phyloP scores from a whole-genome alignment of 2,888 invertebrate genomes.

The Erynnis tages region DNA sequence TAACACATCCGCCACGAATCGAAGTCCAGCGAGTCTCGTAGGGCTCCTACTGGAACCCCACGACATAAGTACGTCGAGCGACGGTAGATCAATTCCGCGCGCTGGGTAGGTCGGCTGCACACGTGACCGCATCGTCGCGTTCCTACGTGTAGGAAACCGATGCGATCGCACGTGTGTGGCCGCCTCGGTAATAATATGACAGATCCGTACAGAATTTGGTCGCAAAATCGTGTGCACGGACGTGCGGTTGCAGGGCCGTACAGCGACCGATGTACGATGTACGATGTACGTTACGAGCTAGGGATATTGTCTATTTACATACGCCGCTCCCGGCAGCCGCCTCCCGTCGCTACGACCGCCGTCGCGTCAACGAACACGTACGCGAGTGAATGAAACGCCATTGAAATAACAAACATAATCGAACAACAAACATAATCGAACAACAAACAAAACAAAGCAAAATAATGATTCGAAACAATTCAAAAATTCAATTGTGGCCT shows the following conservation, averaged over 20 bases:
- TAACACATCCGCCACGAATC: neutral
- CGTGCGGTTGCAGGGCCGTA: neutral
- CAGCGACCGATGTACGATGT: slow-evolving; percentile 19
- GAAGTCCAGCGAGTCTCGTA: neutral
- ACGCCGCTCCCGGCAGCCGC: slow-evolving; percentile 40
- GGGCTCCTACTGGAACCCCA: neutral
- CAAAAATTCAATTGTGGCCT: too few relatives aligned
- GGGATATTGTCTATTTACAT: slow-evolving; percentile 39
- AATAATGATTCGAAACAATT: slow-evolving; percentile 6
- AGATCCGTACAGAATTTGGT: slow-evolving; percentile 19
- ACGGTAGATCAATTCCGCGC: slow-evolving; percentile 4
- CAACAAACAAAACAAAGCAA: neutral
- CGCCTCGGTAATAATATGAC: neutral
- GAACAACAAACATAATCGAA: neutral
- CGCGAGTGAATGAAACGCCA: slow-evolving; percentile 19
- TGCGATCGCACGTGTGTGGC: neutral
- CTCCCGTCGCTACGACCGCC: neutral
- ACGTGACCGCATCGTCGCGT: neutral
- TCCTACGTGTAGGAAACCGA: slow-evolving; percentile 7
- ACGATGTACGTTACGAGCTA: slow-evolving; percentile 26
- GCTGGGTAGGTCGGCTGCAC: neutral
- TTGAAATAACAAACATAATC: slow-evolving; percentile 16
- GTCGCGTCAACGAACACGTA: neutral
- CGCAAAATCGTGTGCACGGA: slow-evolving; percentile 21
- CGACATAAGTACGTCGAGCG: slow-evolving; percentile 14